A percentile compares a stretch with the other conserved stretches of the same genome.
Conservation (phyloP, 2,888 invertebrate species). For the Byasa hedistus region DNA sequence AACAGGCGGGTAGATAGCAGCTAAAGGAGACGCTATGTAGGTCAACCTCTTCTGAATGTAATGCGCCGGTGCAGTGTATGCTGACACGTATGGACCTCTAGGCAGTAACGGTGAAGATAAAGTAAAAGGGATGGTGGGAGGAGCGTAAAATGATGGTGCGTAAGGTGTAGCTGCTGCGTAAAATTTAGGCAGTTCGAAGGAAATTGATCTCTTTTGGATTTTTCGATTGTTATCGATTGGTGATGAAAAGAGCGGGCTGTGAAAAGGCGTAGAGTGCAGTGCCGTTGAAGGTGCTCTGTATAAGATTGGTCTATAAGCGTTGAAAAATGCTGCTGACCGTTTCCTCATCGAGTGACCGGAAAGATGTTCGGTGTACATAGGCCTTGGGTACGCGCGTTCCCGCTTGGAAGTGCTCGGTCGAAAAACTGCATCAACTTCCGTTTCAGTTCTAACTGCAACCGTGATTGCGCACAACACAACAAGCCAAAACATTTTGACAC, state of each 20-base stretch:
- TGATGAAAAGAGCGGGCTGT: no score
- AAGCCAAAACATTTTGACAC: constrained; percentile 22
- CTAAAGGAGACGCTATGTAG: not conserved
- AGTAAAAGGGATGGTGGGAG: constrained; percentile 4
- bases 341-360: not conserved
- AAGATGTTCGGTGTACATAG: constrained; percentile 1
- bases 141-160: constrained; percentile 22
- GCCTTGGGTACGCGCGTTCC: not conserved
- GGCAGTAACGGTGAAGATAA: constrained; percentile 16
- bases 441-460: not conserved
- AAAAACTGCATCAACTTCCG: not conserved
- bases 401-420: not conserved
- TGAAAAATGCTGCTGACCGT: constrained; percentile 7
- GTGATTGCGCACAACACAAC: constrained; percentile 15
- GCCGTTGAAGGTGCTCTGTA: not conserved
- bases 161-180: constrained; percentile 22
- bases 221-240: no score
- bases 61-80: constrained; percentile 20
- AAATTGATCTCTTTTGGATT: not conserved
- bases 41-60: constrained; percentile 23
- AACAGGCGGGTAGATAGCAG: not conserved
- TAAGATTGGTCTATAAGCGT: not conserved
- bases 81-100: constrained; percentile 19
- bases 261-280: no score
- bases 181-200: constrained; percentile 6